Percentiles rank a stretch among this genome's conserved stretches.
Evolutionary conservation across 1,140 invertebrate species (phyloP).

Genomic region (Aporrectodea caliginosa): DNA sequence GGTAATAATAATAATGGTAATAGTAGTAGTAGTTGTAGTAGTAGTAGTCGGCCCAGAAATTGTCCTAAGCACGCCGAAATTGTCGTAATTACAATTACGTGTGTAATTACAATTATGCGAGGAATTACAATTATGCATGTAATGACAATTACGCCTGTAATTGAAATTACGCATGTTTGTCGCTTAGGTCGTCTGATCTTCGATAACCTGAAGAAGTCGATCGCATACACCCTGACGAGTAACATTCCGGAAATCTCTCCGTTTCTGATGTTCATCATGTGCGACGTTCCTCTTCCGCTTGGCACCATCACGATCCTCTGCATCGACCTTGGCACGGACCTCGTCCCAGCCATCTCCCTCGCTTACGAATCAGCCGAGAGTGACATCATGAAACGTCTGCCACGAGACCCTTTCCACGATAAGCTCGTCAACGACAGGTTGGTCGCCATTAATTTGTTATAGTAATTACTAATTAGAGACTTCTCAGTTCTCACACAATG

Average conservation of each 20-base stretch:
- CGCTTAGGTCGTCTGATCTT: conserved; percentile 69
- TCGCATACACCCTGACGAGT: conserved; percentile 65
- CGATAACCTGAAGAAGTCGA: conserved; percentile 64
- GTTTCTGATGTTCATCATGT: conserved; percentile 42
- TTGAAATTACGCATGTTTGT: too few relatives aligned
- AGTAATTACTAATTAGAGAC: too few relatives aligned
- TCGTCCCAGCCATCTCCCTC: conserved; percentile 36
- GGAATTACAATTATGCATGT: too few relatives aligned
- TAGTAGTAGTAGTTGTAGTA: too few relatives aligned
- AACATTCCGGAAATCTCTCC: conserved; percentile 63
- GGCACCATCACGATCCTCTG: conserved; percentile 46
- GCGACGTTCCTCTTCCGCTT: conserved; percentile 45
- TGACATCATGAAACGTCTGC: conserved; percentile 49
- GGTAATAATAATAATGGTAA: too few relatives aligned
- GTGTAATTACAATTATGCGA: too few relatives aligned
- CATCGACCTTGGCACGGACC: conserved; percentile 49
- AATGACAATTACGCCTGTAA: too few relatives aligned
- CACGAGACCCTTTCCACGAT: conserved; percentile 38
- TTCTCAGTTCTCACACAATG: too few relatives aligned
- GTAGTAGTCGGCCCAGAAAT: too few relatives aligned
- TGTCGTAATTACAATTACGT: too few relatives aligned
- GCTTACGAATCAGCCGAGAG: conserved; percentile 50
- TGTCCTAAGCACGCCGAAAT: too few relatives aligned
- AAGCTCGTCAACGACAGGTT: conserved; percentile 36
- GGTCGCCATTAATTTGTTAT: too few relatives aligned